Base-by-base conservation (phyloP, 2,888 invertebrate genomes). In the Protula sp. region DNA sequence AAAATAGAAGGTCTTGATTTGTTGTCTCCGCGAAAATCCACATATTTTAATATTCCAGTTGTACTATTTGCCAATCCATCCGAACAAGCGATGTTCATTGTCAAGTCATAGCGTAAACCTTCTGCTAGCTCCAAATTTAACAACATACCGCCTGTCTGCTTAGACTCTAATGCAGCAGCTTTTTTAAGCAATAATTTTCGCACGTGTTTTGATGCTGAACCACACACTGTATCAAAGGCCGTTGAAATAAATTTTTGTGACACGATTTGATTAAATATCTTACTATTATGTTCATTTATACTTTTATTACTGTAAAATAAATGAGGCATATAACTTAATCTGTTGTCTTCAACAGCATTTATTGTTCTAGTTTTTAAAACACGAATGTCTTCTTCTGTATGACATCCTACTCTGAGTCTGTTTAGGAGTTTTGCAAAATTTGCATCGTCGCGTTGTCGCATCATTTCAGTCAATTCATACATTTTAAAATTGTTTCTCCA, bases 361-460 rank as follows among this genome's bases (percentile, higher is more conserved):
- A n/a, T n/a, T n/a, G n/a, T n/a, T n/a, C n/a, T n/a, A n/a, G n/a
- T n/a, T n/a, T n/a, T n/a, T n/a, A n/a, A n/a, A n/a, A n/a, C n/a
- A n/a, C n/a, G 9, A 14, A 38, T 38, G 38, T 38, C 38, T 38
- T 38, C 38, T 19, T 9, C 19, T 9, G 38, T 38, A 14, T 38
- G 38, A 14, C 19, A 14, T 19, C 38, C 38, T 30, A 14, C 38
- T 38, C 67, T 28, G 4, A 68, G 30, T 54, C 69, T 53, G 53
- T 69, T 69, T 1, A 68, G 54, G 1, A 69, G 52, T 48, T 65
- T 54, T 29, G 69, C 70, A 65, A 69, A 70, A 3, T 29, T 5
- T 57, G 48, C 59, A 52, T 57, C 60, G 19, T 67, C 65, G 55
- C 58, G 63, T 58, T 68, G 68, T 29, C 68, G n/a, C 68, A 68